Percentiles rank a stretch among this genome's conserved stretches.
phyloP scores from a whole-genome alignment of 2,888 invertebrate species.

The Drosophila silvestris region DNA sequence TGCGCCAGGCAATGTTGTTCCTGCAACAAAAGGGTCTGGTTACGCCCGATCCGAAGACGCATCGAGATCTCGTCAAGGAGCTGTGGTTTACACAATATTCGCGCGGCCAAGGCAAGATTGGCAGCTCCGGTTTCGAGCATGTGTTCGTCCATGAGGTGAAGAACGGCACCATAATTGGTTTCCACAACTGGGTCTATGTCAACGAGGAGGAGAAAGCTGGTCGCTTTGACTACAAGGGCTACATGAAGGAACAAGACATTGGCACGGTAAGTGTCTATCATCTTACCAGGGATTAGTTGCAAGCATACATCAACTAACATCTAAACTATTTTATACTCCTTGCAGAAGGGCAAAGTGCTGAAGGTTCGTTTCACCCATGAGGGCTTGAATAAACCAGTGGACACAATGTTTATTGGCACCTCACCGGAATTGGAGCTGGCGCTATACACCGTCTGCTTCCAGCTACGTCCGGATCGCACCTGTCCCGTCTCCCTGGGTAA shows the following conservation, averaged over 20 bases:
- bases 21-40: slow-evolving; percentile 88
- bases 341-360: slow-evolving; percentile 91
- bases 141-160: slow-evolving; percentile 95
- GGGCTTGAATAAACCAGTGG: slow-evolving; percentile 91
- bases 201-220: slow-evolving; percentile 90
- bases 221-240: slow-evolving; percentile 92
- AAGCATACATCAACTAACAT: neutral
- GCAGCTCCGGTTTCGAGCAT: slow-evolving; percentile 97
- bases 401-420: slow-evolving; percentile 92
- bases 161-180: slow-evolving; percentile 91
- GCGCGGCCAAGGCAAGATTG: slow-evolving; percentile 91
- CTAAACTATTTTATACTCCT: neutral
- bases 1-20: slow-evolving; percentile 87
- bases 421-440: slow-evolving; percentile 97
- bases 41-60: slow-evolving; percentile 89
- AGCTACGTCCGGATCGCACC: slow-evolving; percentile 90
- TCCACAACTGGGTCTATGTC: slow-evolving; percentile 97
- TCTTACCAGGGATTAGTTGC: neutral
- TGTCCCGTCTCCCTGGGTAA: slow-evolving; percentile 91
- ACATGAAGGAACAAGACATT: slow-evolving; percentile 89
- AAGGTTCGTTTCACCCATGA: slow-evolving; percentile 91
- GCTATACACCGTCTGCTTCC: slow-evolving; percentile 94
- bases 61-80: slow-evolving; percentile 90
- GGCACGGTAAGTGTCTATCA: slow-evolving; percentile 87
- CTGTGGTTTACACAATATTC: slow-evolving; percentile 94